phyloP scores from a whole-genome alignment of 2,888 invertebrate species.

The Stomorhina lunata region DNA sequence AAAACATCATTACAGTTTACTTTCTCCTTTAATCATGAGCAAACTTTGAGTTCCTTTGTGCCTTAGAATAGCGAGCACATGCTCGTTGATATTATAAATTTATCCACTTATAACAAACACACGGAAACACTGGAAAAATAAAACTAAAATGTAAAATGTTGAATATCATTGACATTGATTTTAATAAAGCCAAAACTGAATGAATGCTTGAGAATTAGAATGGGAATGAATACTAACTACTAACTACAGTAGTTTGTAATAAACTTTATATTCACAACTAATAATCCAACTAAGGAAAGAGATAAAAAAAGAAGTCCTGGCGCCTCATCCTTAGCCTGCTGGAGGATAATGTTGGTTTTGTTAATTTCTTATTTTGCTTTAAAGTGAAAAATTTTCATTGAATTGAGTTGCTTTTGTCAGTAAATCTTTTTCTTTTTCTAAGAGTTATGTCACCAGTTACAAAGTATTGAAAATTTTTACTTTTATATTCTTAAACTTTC shows the following conservation, averaged over 20 bases:
- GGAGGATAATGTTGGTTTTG: background rate
- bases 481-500: background rate
- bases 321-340: background rate
- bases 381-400: conserved; percentile 29
- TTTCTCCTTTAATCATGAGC: conserved; percentile 2
- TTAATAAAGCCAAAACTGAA: conserved; percentile 31
- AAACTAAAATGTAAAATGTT: conserved; percentile 23
- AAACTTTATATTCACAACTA: conserved; percentile 22
- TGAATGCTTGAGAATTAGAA: background rate
- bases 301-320: conserved; percentile 17
- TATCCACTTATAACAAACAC: background rate
- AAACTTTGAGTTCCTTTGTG: too few relatives aligned
- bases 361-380: background rate
- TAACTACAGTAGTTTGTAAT: background rate
- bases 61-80: too few relatives aligned
- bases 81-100: too few relatives aligned
- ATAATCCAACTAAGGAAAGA: too few relatives aligned
- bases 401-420: conserved; percentile 27
- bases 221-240: too few relatives aligned
- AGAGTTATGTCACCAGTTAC: conserved; percentile 23
- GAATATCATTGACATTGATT: conserved; percentile 57
- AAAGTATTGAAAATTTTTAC: too few relatives aligned
- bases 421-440: too few relatives aligned
- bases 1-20: background rate
- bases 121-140: background rate